Conservation (phyloP, 1,140 invertebrate species). For the Drosophila teissieri region DNA sequence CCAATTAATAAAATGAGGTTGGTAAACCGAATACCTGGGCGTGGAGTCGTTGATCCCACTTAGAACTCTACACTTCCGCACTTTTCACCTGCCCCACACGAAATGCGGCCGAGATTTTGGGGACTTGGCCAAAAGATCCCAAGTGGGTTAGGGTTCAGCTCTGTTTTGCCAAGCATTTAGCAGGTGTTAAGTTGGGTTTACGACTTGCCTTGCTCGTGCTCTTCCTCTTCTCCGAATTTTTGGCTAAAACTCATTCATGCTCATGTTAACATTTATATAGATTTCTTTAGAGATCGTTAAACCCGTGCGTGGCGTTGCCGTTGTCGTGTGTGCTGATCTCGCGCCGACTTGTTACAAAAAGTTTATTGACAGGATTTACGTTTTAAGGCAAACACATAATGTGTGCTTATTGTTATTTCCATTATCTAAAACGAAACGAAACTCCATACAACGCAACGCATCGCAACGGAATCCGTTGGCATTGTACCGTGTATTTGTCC, state of each 20-base stretch:
- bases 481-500: conserved; percentile 43
- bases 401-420: conserved; percentile 47
- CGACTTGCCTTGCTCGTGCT: conserved; percentile 29
- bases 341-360: conserved; percentile 55
- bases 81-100: conserved; percentile 7
- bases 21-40: conserved; percentile 36
- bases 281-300: conserved; percentile 64
- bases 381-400: conserved; percentile 48
- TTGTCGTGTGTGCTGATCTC: conserved; percentile 24
- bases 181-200: conserved; percentile 51
- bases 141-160: conserved; percentile 44
- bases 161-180: conserved; percentile 72
- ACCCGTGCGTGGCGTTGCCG: conserved; percentile 47
- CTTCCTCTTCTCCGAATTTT: conserved; percentile 12
- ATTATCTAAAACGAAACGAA: conserved; percentile 26
- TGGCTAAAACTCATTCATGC: conserved; percentile 8
- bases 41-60: conserved; percentile 56
- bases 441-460: conserved; percentile 7
- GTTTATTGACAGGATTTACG: conserved; percentile 74
- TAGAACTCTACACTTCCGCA: conserved; percentile 20
- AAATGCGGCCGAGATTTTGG: not conserved
- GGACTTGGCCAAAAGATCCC: conserved; percentile 20
- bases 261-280: conserved; percentile 31
- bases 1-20: conserved; percentile 35
- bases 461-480: conserved; percentile 14